These are phyloP conservation scores for Sylvilagus bachmani DNA, from an alignment of 2,113 vertebrate species.

Conservation along the genomic window DNA sequence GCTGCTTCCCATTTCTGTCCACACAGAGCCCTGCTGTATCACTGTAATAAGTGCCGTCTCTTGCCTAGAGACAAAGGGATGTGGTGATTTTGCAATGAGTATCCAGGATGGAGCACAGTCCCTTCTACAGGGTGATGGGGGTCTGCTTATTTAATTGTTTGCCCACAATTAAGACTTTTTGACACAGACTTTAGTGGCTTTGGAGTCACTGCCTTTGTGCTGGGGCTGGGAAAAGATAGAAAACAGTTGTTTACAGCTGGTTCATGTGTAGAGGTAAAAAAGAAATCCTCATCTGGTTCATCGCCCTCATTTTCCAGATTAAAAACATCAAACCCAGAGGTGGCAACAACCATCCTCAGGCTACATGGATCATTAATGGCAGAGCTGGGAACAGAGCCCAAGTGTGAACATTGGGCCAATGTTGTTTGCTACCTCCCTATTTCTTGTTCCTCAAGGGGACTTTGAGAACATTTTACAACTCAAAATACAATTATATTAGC, in stretches of 20 bases:
- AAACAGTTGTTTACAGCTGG: not conserved
- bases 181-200: not conserved
- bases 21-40: not conserved
- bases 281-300: not conserved
- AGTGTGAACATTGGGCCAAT: not conserved
- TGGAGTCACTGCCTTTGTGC: not conserved
- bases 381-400: not conserved
- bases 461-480: not conserved
- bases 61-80: not conserved
- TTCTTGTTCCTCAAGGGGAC: not conserved
- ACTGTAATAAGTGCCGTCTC: not conserved
- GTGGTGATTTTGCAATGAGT: not conserved
- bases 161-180: not conserved
- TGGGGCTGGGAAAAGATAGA: not conserved
- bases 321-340: not conserved
- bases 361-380: not conserved
- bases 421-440: not conserved
- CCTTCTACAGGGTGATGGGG: not conserved
- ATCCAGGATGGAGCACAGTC: not conserved
- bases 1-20: not conserved
- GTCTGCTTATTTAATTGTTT: not conserved
- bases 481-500: not conserved
- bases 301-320: constrained; percentile 4
- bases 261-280: not conserved
- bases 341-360: not conserved